Base-by-base conservation (phyloP, 1,140 invertebrate species). In the Achroia grisella region DNA sequence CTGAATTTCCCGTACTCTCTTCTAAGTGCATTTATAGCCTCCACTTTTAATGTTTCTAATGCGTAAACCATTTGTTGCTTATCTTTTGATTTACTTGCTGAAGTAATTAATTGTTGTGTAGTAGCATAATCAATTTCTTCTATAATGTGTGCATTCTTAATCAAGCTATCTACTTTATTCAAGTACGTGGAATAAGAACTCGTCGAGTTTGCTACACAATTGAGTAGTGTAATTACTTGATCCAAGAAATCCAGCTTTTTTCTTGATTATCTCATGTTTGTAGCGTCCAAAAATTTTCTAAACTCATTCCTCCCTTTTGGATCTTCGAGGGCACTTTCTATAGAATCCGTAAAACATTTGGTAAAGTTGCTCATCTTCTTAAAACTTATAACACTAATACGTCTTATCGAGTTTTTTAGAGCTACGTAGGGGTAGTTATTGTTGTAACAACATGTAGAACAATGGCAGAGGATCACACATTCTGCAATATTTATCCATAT, bases 341-440 rank as follows among this genome's bases (percentile, higher is more conserved):
- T 79, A 65, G 73, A 84, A 45, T 87, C 84, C 8, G 86, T 87
- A 53, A 71, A 87, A 8, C 86, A n/a, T n/a, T n/a, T n/a, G 72
- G 52, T 87, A 81, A 48, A 86, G 75, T 80, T 75, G 61, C 80
- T 77, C 83, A 86, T 86, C 56, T n/a, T n/a, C n/a, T 56, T 74
- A 47, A 32, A 53, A 37, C 39, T 66, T 58, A 71, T 74, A 62
- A 65, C 40, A 42, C 47, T n/a, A n/a, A 53, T 61, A 23, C n/a
- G 17, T 51, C 47, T 65, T 71, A 75, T 79, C 61, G 72, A 79
- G 72, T 63, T 52, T 52, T 37, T 32, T 56, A 41, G 42, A 23
- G 6, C 6, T 3, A 23, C 6, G 6, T 6, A 3, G 17, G 2
- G 2, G 6, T 3, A 23, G 2, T 23, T 23, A 23, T 6, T 3